phyloP scores from a whole-genome alignment of 2,113 vertebrate genomes.

The Catharus bicknelli region DNA sequence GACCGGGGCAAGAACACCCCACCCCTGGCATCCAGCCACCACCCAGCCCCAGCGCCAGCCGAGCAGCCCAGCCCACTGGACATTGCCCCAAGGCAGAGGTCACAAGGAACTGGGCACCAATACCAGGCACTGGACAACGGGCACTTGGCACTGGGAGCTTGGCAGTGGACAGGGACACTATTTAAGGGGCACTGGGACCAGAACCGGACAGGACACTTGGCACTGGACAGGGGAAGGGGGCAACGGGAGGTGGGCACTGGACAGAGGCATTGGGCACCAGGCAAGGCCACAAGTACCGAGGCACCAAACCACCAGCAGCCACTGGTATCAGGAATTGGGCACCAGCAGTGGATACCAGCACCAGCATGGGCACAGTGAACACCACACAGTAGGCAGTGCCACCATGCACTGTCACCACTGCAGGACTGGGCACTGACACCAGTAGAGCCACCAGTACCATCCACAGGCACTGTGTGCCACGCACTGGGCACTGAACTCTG shows the following conservation, averaged over 20 bases:
- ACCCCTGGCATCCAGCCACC: neutral
- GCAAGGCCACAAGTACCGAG: neutral
- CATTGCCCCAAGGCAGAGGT: neutral
- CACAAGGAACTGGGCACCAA: neutral
- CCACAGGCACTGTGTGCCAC: neutral
- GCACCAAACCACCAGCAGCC: neutral
- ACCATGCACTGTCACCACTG: accelerated
- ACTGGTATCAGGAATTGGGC: neutral
- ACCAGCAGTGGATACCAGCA: neutral
- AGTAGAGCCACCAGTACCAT: neutral
- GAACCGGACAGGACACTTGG: neutral
- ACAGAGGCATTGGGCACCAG: neutral
- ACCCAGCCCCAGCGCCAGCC: accelerated
- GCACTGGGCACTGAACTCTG: neutral
- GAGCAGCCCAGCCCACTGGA: neutral
- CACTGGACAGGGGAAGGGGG: neutral
- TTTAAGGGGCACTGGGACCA: neutral
- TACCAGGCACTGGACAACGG: neutral
- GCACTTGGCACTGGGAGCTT: neutral
- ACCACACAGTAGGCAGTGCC: neutral
- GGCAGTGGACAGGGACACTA: neutral
- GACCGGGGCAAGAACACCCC: too few relatives aligned
- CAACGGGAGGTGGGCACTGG: neutral
- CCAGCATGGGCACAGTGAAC: neutral
- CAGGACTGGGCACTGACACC: neutral